Evolutionary conservation across 2,113 vertebrate genomes (phyloP).

Genomic region (Helogale parvula): DNA sequence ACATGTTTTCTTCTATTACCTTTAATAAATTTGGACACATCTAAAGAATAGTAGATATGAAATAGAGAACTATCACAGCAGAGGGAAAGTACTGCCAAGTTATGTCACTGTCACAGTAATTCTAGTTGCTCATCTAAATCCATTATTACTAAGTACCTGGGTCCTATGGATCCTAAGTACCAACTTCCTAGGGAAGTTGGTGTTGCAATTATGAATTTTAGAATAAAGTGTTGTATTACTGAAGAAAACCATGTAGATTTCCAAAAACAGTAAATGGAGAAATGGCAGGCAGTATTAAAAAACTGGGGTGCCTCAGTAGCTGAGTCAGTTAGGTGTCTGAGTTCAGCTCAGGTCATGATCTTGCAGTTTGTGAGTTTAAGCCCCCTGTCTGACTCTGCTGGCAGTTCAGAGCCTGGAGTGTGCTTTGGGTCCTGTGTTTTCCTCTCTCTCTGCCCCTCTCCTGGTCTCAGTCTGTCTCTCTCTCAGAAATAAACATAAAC

Average conservation of each 20-base stretch:
- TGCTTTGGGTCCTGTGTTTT: background rate
- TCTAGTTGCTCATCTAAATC: conserved; percentile 32
- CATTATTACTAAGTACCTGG: background rate
- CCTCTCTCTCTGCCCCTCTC: background rate
- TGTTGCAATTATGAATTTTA: background rate
- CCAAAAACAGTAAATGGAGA: conserved; percentile 44
- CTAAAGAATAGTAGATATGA: background rate
- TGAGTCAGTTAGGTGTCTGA: background rate
- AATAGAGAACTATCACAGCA: background rate
- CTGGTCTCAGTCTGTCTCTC: background rate
- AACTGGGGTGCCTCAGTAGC: background rate
- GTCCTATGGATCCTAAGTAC: background rate
- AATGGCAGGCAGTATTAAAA: conserved; percentile 50
- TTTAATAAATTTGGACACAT: conserved; percentile 16
- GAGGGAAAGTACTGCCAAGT: background rate
- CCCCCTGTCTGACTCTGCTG: no score
- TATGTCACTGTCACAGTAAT: background rate
- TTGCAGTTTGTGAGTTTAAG: no score
- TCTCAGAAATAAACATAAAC: background rate
- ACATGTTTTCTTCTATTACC: background rate
- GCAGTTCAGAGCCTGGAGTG: background rate
- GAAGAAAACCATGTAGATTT: conserved; percentile 43
- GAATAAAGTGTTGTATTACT: background rate
- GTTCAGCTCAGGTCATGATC: no score
- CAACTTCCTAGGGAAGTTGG: background rate